phyloP scores from a whole-genome alignment of 2,888 invertebrate species.

The Argyresthia goedartella region DNA sequence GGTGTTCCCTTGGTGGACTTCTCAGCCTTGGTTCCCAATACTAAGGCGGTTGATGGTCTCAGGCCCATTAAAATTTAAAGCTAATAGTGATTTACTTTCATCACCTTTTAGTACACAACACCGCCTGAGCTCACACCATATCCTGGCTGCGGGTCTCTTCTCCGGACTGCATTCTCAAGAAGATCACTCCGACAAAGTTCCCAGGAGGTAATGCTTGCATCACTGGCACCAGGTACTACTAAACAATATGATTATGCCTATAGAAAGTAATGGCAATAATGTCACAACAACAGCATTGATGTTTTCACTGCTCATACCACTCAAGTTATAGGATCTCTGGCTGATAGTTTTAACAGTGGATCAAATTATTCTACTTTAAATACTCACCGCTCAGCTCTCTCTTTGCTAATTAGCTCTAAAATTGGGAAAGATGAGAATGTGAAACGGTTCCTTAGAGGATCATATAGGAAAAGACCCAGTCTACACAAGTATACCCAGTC shows the following conservation, averaged over 20 bases:
- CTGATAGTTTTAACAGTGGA: too few relatives aligned
- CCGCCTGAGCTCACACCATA: conserved; percentile 8
- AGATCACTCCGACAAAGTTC: conserved; percentile 7
- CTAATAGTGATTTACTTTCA: conserved; percentile 8
- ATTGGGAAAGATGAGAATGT: background rate
- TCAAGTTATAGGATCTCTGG: too few relatives aligned
- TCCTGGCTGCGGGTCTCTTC: too few relatives aligned
- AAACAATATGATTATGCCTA: background rate
- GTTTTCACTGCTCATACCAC: too few relatives aligned
- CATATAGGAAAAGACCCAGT: background rate
- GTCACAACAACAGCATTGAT: background rate
- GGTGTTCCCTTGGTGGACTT: background rate
- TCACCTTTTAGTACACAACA: conserved; percentile 11
- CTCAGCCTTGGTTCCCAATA: conserved; percentile 1
- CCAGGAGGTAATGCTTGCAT: conserved; percentile 9
- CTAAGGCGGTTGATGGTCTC: background rate
- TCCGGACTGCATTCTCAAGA: conserved; percentile 5
- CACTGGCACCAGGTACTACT: conserved; percentile 8
- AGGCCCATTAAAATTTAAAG: conserved; percentile 2
- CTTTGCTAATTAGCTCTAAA: background rate
- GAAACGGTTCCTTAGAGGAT: background rate
- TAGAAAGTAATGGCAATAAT: background rate
- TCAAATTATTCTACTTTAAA: too few relatives aligned
- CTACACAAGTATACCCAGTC: too few relatives aligned
- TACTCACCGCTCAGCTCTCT: too few relatives aligned